Evolutionary conservation across 1,140 invertebrate species (phyloP).

Genomic region (Asbolus verrucosus): DNA sequence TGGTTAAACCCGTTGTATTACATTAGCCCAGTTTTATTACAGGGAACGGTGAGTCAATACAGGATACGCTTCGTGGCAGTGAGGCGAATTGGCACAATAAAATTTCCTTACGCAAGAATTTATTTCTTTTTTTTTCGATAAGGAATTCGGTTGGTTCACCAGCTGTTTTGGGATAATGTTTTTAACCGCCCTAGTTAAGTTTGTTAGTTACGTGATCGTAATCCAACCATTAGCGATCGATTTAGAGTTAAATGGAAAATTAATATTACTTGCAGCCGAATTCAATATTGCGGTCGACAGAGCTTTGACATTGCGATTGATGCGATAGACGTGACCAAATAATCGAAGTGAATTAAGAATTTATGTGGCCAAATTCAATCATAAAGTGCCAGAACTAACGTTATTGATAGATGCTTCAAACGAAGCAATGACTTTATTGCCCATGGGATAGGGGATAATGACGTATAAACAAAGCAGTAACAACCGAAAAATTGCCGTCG

Average conservation of each 20-base stretch:
- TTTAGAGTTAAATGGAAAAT: not conserved
- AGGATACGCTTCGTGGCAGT: not conserved
- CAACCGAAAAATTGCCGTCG: too few species aligned
- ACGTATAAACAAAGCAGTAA: too few species aligned
- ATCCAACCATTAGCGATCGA: too few species aligned
- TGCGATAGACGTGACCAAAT: conserved; percentile 4
- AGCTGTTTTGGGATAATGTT: too few species aligned
- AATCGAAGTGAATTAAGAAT: conserved; percentile 5
- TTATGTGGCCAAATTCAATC: conserved; percentile 16
- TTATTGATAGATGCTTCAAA: not conserved
- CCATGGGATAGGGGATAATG: not conserved
- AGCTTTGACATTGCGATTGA: not conserved
- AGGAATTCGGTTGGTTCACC: too few species aligned
- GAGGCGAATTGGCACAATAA: not conserved
- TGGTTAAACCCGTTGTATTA: conserved; percentile 5
- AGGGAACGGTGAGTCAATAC: not conserved
- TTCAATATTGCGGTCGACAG: not conserved
- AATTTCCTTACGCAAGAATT: conserved; percentile 13
- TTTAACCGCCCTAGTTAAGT: too few species aligned
- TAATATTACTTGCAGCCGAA: too few species aligned
- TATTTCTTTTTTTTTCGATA: too few species aligned
- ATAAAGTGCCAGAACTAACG: not conserved
- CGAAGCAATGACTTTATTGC: not conserved
- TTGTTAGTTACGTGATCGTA: too few species aligned
- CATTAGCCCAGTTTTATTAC: not conserved